Evolutionary conservation across 35 echinoderm and acorn worm species (phyloP).

Genomic region (Anneissia japonica): DNA sequence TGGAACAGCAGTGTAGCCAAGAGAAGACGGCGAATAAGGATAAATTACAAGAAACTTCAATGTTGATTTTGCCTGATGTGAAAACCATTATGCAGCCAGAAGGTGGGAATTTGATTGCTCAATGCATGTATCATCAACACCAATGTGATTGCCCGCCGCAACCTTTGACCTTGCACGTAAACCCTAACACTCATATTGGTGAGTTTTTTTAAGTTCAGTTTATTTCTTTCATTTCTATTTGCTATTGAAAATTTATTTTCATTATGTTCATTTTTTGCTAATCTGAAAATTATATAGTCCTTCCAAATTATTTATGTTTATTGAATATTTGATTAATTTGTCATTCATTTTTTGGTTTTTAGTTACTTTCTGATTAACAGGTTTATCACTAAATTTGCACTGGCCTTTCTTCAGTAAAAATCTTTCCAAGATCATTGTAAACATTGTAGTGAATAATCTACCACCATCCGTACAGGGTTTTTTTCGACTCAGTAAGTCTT

Average conservation of each 20-base stretch:
- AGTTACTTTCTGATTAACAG: no score
- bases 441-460: no score
- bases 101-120: not conserved
- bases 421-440: no score
- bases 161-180: constrained; percentile 1
- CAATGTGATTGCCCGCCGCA: not conserved
- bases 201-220: not conserved
- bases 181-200: not conserved
- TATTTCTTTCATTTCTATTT: not conserved
- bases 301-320: no score
- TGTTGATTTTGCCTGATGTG: not conserved
- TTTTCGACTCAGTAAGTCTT: no score
- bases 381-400: no score
- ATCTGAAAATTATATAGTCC: no score
- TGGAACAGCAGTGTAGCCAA: not conserved
- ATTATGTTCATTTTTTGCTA: not conserved
- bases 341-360: no score
- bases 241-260: not conserved
- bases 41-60: not conserved
- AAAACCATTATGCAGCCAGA: not conserved
- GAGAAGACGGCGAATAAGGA: not conserved
- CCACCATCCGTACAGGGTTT: no score
- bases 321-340: no score
- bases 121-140: not conserved
- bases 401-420: no score